Evolutionary conservation across 2,888 invertebrate species (phyloP), one percentile per base, ranked within the genome.

Genomic region (Abrostola tripartita): DNA sequence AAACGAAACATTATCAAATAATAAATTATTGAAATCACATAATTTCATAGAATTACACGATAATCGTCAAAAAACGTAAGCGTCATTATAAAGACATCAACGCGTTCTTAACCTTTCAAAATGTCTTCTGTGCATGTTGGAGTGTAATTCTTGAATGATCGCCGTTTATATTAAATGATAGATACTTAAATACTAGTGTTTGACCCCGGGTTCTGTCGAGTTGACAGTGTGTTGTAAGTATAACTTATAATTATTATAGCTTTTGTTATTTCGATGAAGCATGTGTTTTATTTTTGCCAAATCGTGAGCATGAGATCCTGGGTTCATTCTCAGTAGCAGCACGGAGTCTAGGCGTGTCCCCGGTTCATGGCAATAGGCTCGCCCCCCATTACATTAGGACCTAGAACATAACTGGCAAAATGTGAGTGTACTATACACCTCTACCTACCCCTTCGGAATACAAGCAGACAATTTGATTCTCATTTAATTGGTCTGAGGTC

Each of bases 51-150:
- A 64, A 79, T 76, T 72, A 72, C 56, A 36, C 35, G 40, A 47
- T 64, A 57, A 65, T 64, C 14, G 50, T 4, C 14, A 8, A n/a
- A 35, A 67, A 69, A 58, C 50, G 68, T 55, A 52, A 47, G 52
- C 37, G 44, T 69, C 66, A 85, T 86, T 85, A 84, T 81, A 86
- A 85, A 86, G 84, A 85, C 84, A 86, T 86, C 85, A 86, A 83
- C 83, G 85, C 74, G 75, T 47, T 64, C 44, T 54, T 62, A 66
- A 69, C 77, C 61, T 74, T 65, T 68, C 50, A 35, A 0, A 50
- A 12, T 0, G n/a, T 10, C 64, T 10, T 62, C 56, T 62, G 65
- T 54, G 7, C 9, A 49, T 24, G 10, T 40, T 36, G 52, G 41
- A 52, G 38, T 61, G 38, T 47, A 50, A 38, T 47, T 42, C 44